A percentile compares a stretch with the other conserved stretches of the same genome.
phyloP scores from a whole-genome alignment of 2,113 vertebrate genomes.

The Furnarius figulus region DNA sequence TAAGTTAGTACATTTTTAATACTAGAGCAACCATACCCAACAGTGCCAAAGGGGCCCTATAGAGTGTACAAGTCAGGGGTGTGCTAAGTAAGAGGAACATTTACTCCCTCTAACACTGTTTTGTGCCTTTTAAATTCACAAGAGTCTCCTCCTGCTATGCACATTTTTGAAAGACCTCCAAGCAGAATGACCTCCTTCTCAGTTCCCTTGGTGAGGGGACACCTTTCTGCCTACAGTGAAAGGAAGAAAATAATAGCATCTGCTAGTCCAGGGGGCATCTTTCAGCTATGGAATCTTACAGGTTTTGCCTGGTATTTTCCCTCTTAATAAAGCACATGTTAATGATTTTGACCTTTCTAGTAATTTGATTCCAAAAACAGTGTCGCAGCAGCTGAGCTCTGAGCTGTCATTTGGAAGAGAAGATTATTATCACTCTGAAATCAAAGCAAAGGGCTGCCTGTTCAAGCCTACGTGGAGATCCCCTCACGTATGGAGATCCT shows the following conservation, averaged over 20 bases:
- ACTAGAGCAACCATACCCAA: background rate
- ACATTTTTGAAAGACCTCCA: background rate
- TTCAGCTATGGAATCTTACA: background rate
- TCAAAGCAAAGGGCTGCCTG: slow-evolving; percentile 21
- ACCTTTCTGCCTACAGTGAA: slow-evolving; percentile 5
- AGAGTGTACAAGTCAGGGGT: background rate
- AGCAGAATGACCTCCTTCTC: slow-evolving; percentile 22
- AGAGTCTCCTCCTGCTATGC: background rate
- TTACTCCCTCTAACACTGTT: background rate
- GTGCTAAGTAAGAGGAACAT: background rate
- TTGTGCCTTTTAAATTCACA: background rate
- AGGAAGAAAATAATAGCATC: slow-evolving; percentile 29
- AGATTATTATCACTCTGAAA: background rate
- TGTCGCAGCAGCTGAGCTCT: slow-evolving; percentile 15
- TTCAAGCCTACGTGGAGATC: background rate
- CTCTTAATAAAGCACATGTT: slow-evolving; percentile 31
- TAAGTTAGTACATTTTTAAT: background rate
- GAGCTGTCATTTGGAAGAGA: slow-evolving; percentile 30
- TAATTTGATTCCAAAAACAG: slow-evolving; percentile 66
- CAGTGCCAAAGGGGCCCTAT: background rate
- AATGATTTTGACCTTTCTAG: slow-evolving; percentile 72
- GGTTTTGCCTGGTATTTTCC: slow-evolving; percentile 50
- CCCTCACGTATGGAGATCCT: background rate
- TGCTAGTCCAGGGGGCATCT: slow-evolving; percentile 3
- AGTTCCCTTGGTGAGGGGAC: slow-evolving; percentile 11